Evolutionary conservation across 2,888 invertebrate species (phyloP), one percentile per base, ranked within the genome.

Genomic region (Charanyca ferruginea): DNA sequence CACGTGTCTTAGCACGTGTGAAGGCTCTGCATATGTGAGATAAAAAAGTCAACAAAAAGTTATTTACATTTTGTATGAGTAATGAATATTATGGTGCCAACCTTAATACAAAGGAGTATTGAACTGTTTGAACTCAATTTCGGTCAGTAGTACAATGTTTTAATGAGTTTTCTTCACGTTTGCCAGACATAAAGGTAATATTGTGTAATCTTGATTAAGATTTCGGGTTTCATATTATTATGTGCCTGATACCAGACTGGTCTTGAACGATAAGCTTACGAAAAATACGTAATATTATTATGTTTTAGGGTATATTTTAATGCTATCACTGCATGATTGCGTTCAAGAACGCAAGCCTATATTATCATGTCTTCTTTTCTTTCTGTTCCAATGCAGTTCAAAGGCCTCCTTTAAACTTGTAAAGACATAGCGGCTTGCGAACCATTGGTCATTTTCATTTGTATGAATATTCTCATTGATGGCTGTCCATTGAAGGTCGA

Each of bases 1-100:
- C 66, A 59, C 71, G 71, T 71, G 72, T 23, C n/a, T 38, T 5
- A 22, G 25, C 73, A 73, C 45, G 73, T 73, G 73, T 73, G 73
- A 45, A 63, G 63, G 54, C 35, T 59, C 51, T n/a, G 22, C 45
- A 42, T 13, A 41, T 45, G 41, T 22, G 35, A 41, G 59, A 45
- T 54, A 63, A 69, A 72, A 72, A 53, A 67, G 23, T 65, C 48
- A 59, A 62, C 68, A 73, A 73, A 68, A 63, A 69, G 35, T 51
- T 73, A 58, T 67, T 73, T 73, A 73, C 44, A 67, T 73, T 42
- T 52, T 57, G 32, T 38, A 59, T 73, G 58, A 63, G 35, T 68
- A 68, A 68, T 59, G 22, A 68, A 68, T 63, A 22, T 59, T 63
- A 22, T 59, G 18, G 6, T 72, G 35, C 44, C 20, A 20, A 45